Base-by-base conservation (phyloP, 2,113 vertebrate genomes). In the Ptilonorhynchus violaceus region DNA sequence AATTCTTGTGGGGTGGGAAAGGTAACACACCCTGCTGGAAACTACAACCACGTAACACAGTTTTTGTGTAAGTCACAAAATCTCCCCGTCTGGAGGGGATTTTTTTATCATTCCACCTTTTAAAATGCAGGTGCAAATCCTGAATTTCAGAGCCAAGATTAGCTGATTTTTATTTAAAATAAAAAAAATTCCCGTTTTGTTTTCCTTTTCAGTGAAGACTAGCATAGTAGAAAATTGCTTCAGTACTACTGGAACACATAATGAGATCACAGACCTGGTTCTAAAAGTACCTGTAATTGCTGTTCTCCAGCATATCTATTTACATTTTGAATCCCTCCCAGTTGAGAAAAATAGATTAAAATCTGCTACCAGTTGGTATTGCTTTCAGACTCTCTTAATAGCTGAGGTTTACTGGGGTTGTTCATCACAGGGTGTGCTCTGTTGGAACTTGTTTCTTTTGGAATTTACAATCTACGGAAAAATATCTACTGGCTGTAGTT, bases 381-480 rank as follows among this genome's bases (percentile, higher is more conserved):
- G 60, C 68, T 86, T 96, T 96, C 90, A 92, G 85, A 72, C 55
- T 83, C 39, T 56, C 39, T 55, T 81, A 81, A 81, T 67, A 81
- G 83, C 56, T 86, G 52, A 58, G 72, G 90, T 83, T 88, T 94
- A 25, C 68, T 58, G 69, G 62, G 37, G 41, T 35, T 91, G 66
- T 58, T 96, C 59, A 75, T 91, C 91, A 69, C 49, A 60, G 42
- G 35, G 27, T 9, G 42, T 78, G 66, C 86, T 58, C 1, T 58
- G 91, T 85, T 91, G 77, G 33, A 91, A 93, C 94, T 91, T 82
- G 83, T 82, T 97, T 89, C 73, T 72, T 86, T 39, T 39, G 84
- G 73, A 96, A 70, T 94, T 93, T 75, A 90, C 42, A 92, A 92
- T 94, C 77, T 50, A 44, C 92, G 79, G 84, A 92, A 95, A 88